Evolutionary conservation across 2,888 invertebrate species (phyloP).

Genomic region (Phyllotreta striolata): DNA sequence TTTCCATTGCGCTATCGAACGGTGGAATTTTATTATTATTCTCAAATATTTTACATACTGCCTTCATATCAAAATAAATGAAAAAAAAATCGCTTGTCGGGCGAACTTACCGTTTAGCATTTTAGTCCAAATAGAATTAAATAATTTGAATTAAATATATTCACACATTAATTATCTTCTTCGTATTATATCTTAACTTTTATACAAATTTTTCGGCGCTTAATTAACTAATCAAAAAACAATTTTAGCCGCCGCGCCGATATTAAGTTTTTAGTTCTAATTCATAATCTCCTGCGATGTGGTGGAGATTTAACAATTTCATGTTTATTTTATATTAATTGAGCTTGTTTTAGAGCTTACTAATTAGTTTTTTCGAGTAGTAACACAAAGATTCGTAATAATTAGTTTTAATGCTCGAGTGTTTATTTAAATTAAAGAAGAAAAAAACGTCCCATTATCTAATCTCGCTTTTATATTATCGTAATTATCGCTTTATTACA

Average conservation of each 20-base stretch:
- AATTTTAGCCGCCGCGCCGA: neutral
- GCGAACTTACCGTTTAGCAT: constrained; percentile 24
- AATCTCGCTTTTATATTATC: too few species aligned
- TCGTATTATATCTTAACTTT: too few species aligned
- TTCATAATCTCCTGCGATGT: constrained; percentile 18
- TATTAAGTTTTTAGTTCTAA: too few species aligned
- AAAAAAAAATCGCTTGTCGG: constrained; percentile 12
- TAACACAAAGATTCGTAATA: neutral
- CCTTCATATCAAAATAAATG: constrained; percentile 47
- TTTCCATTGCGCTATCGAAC: constrained; percentile 21
- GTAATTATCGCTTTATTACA: too few species aligned
- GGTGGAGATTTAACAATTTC: constrained; percentile 20
- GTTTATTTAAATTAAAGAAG: too few species aligned
- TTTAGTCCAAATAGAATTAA: constrained; percentile 24
- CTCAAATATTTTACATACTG: constrained; percentile 43
- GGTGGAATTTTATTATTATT: constrained; percentile 18
- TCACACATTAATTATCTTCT: constrained; percentile 14
- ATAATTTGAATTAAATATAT: neutral
- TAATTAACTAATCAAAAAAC: constrained; percentile 21
- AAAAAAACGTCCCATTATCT: too few species aligned
- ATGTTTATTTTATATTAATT: constrained; percentile 22
- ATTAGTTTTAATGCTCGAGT: too few species aligned
- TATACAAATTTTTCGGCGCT: constrained; percentile 10
- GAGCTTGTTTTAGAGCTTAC: constrained; percentile 42
- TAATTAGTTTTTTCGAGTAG: constrained; percentile 1